Evolutionary conservation across 2,797 vertebrate genomes (phyloP).

Genomic region (Malacoctenus gilli): DNA sequence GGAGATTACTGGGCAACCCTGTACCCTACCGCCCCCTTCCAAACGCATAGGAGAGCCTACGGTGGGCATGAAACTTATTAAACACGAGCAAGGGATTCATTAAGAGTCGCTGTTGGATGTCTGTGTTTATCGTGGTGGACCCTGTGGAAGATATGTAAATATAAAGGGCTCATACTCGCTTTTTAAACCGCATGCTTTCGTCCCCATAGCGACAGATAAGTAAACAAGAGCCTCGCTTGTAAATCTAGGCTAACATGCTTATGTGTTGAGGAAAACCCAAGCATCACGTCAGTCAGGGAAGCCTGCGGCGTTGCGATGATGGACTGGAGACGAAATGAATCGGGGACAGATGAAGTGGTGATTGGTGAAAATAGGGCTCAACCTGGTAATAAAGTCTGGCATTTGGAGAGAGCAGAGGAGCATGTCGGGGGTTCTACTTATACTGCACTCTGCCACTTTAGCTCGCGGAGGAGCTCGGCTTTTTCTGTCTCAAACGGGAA

Average conservation of each 20-base stretch:
- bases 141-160: no score
- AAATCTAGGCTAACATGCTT: constrained; percentile 16
- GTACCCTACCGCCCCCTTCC: no score
- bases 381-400: constrained; percentile 77
- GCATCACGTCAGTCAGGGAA: constrained; percentile 49
- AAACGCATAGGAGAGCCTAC: no score
- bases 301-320: constrained; percentile 56
- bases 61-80: no score
- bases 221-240: constrained; percentile 43
- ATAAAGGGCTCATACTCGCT: no score
- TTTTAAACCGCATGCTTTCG: not conserved
- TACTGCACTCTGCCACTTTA: constrained; percentile 45
- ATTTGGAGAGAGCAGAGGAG: constrained; percentile 75
- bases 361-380: constrained; percentile 67
- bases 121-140: no score
- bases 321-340: constrained; percentile 33
- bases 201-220: constrained; percentile 9
- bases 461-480: constrained; percentile 49
- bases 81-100: no score
- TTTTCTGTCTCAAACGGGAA: constrained; percentile 59
- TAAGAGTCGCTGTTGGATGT: no score
- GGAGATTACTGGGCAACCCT: no score
- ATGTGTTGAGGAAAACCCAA: constrained; percentile 30
- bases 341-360: constrained; percentile 62
- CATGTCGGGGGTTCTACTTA: constrained; percentile 41